Evolutionary conservation across 2,113 vertebrate genomes (phyloP).

Genomic region (Brachyhypopomus occidentalis): DNA sequence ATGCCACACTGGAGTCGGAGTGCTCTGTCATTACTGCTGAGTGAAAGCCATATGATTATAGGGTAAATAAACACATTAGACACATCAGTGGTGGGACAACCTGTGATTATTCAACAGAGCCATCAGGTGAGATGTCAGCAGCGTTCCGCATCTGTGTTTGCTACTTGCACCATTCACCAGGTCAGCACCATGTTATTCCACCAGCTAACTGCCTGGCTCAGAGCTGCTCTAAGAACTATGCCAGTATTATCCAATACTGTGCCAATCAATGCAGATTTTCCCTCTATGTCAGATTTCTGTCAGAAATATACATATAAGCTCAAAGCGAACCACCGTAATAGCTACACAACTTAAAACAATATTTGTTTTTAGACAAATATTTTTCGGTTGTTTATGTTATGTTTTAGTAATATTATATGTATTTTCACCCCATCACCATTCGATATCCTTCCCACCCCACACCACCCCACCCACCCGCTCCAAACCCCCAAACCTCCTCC

Average conservation of each 20-base stretch:
- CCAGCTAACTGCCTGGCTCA: slow-evolving; percentile 38
- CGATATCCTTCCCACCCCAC: too few species aligned
- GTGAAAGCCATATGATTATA: slow-evolving; percentile 71
- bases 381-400: too few species aligned
- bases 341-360: neutral
- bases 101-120: slow-evolving; percentile 72
- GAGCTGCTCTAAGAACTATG: slow-evolving; percentile 15
- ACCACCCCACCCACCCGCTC: too few species aligned
- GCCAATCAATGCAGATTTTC: neutral
- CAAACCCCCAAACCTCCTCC: too few species aligned
- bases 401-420: too few species aligned
- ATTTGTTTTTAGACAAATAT: too few species aligned
- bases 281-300: neutral
- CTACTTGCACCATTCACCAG: slow-evolving; percentile 58
- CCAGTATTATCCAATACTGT: slow-evolving; percentile 21
- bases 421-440: too few species aligned
- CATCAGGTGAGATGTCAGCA: slow-evolving; percentile 69
- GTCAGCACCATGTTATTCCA: slow-evolving; percentile 16
- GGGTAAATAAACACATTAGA: slow-evolving; percentile 69
- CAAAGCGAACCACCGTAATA: neutral
- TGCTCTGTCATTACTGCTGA: slow-evolving; percentile 59
- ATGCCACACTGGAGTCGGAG: neutral
- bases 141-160: slow-evolving; percentile 48
- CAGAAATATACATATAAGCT: neutral
- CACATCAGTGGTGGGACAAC: slow-evolving; percentile 69